Conservation (phyloP, 1,140 invertebrate genomes). For the Heterodera schachtii region DNA sequence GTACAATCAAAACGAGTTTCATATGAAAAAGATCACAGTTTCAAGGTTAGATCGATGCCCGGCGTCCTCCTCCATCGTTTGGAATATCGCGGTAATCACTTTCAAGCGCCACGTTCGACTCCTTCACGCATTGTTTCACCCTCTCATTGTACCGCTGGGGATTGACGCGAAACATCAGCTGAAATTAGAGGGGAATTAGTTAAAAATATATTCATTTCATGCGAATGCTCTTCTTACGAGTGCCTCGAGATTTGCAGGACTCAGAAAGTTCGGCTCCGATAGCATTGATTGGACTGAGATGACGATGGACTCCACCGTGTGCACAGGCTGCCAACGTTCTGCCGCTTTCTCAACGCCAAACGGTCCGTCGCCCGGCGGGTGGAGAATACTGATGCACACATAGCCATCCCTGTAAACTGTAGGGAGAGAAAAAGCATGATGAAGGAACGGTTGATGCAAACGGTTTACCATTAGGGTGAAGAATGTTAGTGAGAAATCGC, state of each 20-base stretch:
- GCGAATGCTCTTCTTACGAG: not conserved
- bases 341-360: constrained; percentile 2
- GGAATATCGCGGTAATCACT: not conserved
- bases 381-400: constrained; percentile 24
- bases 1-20: no score
- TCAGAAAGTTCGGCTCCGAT: constrained; percentile 1
- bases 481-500: not conserved
- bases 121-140: not conserved
- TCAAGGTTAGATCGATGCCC: no score
- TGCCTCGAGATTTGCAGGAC: constrained; percentile 18
- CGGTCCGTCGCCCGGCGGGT: not conserved
- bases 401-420: not conserved
- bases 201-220: not conserved
- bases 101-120: not conserved
- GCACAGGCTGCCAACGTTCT: constrained; percentile 16
- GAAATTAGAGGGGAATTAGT: not conserved
- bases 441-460: not conserved
- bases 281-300: constrained; percentile 23
- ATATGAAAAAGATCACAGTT: no score
- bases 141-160: not conserved
- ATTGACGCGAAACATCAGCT: not conserved
- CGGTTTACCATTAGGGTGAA: not conserved
- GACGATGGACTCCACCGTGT: constrained; percentile 6
- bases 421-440: not conserved
- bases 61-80: not conserved